These are phyloP conservation scores for Pycnonotus jocosus DNA, from an alignment of 2,113 vertebrate genomes.

Conservation along the genomic window DNA sequence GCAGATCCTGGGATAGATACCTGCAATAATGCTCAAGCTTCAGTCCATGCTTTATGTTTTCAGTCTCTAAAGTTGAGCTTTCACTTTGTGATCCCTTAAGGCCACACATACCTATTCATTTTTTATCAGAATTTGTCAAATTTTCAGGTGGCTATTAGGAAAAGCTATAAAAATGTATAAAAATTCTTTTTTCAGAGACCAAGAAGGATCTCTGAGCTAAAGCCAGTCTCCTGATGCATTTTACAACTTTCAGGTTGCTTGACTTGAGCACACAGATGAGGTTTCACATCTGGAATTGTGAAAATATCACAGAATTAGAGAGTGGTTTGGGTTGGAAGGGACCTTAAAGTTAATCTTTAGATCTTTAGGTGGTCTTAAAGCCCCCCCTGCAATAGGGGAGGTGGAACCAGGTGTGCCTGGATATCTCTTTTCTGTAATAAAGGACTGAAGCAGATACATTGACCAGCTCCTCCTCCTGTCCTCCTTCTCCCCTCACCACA, in stretches of 20 bases:
- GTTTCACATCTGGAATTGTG: not conserved
- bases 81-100: not conserved
- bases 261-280: not conserved
- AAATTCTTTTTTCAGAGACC: not conserved
- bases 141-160: not conserved
- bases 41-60: not conserved
- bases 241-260: not conserved
- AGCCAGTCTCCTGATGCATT: not conserved
- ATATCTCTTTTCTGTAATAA: not conserved
- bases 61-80: not conserved
- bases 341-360: not conserved
- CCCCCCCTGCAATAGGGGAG: not conserved
- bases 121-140: not conserved
- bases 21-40: not conserved
- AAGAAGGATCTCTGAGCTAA: not conserved
- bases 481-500: not conserved
- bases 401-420: not conserved
- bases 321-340: not conserved
- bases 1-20: not conserved
- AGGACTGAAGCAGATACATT: not conserved
- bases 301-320: not conserved
- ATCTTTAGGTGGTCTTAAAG: not conserved
- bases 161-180: not conserved
- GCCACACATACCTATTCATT: not conserved
- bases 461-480: not conserved